A percentile compares a stretch with the other conserved stretches of the same genome.
phyloP scores from a whole-genome alignment of 2,888 invertebrate species.

The Epirrita christyi region DNA sequence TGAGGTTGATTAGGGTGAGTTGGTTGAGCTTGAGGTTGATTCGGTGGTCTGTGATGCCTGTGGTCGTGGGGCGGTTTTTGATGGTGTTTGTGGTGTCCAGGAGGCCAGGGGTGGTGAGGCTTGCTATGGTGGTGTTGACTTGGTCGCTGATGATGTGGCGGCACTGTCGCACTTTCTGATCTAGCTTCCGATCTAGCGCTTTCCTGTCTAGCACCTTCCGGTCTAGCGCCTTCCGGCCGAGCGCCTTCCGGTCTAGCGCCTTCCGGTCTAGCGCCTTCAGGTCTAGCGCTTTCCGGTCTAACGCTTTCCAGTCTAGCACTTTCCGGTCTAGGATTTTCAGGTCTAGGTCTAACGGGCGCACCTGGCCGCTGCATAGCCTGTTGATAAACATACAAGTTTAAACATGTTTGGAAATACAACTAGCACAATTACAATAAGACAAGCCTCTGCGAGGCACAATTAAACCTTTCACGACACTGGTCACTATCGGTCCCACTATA shows the following conservation, averaged over 20 bases:
- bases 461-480: too few species aligned
- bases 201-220: conserved; percentile 9
- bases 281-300: conserved; percentile 3
- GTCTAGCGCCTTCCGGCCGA: conserved; percentile 8
- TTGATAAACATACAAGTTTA: not conserved
- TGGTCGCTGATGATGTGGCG: conserved; percentile 52
- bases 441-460: too few species aligned
- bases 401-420: not conserved
- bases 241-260: conserved; percentile 3
- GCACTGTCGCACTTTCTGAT: conserved; percentile 21
- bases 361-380: conserved; percentile 40
- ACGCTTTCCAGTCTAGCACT: conserved; percentile 1
- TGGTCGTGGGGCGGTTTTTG: conserved; percentile 69
- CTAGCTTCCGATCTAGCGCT: conserved; percentile 15
- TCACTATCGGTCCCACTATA: too few species aligned
- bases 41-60: conserved; percentile 64
- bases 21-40: conserved; percentile 43
- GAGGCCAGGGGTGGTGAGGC: conserved; percentile 64
- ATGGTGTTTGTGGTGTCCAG: conserved; percentile 62
- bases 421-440: too few species aligned
- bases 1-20: conserved; percentile 38
- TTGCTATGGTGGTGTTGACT: conserved; percentile 59
- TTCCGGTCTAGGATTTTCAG: conserved; percentile 47
- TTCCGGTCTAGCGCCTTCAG: conserved; percentile 4
- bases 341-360: conserved; percentile 41